phyloP scores from a whole-genome alignment of 2,113 vertebrate species.

The Myrmecobius fasciatus region DNA sequence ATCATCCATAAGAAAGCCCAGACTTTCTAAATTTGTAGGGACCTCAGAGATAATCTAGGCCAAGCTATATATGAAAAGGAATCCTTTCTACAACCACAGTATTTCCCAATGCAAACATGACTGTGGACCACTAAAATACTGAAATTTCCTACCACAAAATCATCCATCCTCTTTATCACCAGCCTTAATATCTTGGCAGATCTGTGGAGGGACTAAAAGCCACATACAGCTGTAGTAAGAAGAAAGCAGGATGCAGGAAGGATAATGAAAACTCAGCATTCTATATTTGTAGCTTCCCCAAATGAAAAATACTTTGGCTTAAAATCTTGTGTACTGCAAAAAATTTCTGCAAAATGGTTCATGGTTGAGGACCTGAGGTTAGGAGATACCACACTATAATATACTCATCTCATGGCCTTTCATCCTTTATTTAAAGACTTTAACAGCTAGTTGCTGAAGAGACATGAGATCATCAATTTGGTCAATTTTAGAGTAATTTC shows the following conservation, averaged over 20 bases:
- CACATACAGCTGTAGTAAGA: not conserved
- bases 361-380: not conserved
- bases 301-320: not conserved
- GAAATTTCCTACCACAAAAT: not conserved
- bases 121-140: not conserved
- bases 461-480: not conserved
- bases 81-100: not conserved
- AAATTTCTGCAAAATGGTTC: not conserved
- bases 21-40: not conserved
- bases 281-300: not conserved
- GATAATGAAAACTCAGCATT: not conserved
- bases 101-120: not conserved
- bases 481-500: not conserved
- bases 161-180: not conserved
- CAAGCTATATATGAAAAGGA: not conserved
- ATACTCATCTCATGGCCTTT: not conserved
- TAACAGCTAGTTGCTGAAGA: not conserved
- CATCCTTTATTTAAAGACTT: not conserved
- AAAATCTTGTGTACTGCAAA: not conserved
- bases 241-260: not conserved
- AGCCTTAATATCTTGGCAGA: not conserved
- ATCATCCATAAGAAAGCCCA: conserved; percentile 33
- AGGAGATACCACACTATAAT: not conserved
- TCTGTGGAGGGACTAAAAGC: not conserved
- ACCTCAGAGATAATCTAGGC: not conserved